Conservation (phyloP, 2,888 invertebrate genomes). For the Seira ritae region DNA sequence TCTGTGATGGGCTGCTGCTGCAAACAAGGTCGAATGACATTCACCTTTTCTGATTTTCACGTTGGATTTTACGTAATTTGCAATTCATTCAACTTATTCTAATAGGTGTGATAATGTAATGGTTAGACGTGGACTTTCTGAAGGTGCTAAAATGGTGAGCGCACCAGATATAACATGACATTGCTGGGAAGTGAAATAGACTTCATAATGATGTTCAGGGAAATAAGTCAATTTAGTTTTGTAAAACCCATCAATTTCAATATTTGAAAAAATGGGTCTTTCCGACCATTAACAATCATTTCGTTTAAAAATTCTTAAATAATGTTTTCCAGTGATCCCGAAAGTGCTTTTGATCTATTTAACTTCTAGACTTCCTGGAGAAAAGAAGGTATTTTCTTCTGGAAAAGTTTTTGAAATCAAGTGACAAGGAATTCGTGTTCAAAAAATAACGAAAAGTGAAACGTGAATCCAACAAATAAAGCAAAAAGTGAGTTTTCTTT, state of each 20-base stretch:
- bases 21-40: slow-evolving; percentile 49
- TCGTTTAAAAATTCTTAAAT: too few species aligned
- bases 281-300: too few species aligned
- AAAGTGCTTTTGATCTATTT: too few species aligned
- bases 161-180: too few species aligned
- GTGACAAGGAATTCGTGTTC: not conserved
- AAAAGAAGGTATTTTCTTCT: not conserved
- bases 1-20: too few species aligned
- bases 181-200: too few species aligned
- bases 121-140: slow-evolving; percentile 12
- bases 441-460: not conserved
- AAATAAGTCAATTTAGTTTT: too few species aligned
- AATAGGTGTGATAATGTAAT: slow-evolving; percentile 2
- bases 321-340: too few species aligned
- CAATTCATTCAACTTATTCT: not conserved
- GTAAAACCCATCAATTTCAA: too few species aligned
- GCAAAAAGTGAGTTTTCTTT: not conserved
- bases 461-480: not conserved
- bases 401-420: not conserved
- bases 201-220: too few species aligned
- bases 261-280: too few species aligned
- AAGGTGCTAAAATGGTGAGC: not conserved
- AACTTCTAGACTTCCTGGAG: not conserved
- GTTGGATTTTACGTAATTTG: too few species aligned
- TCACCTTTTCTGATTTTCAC: slow-evolving; percentile 32